Evolutionary conservation across 2,888 invertebrate species (phyloP).

Genomic region (Lacanobia oleracea): DNA sequence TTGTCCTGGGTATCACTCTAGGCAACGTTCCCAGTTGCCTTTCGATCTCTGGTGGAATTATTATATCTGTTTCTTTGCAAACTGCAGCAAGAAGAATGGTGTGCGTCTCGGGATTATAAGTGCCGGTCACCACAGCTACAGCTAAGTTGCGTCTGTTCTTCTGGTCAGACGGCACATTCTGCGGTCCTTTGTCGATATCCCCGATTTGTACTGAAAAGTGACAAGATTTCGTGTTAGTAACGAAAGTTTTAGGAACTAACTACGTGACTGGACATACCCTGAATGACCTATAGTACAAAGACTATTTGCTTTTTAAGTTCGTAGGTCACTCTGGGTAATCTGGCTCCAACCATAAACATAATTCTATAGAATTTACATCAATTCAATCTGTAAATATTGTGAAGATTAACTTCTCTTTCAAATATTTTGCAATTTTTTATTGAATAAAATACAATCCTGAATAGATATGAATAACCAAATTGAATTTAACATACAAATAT

Average conservation of each 20-base stretch:
- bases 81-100: slow-evolving; percentile 27
- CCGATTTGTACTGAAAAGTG: slow-evolving; percentile 9
- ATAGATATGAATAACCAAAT: too few species aligned
- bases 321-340: too few species aligned
- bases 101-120: slow-evolving; percentile 1
- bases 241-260: not conserved
- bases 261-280: not conserved
- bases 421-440: too few species aligned
- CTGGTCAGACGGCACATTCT: fast-evolving
- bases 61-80: slow-evolving; percentile 7
- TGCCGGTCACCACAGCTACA: slow-evolving; percentile 21
- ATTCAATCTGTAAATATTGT: too few species aligned
- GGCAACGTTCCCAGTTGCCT: not conserved
- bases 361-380: not conserved
- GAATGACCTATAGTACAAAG: not conserved
- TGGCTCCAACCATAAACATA: too few species aligned
- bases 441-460: too few species aligned
- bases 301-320: too few species aligned
- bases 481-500: too few species aligned
- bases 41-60: not conserved
- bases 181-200: not conserved
- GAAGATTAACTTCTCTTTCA: too few species aligned
- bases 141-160: not conserved
- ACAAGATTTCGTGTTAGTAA: slow-evolving; percentile 10
- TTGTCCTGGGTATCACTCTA: not conserved